Base-by-base conservation (phyloP, 1,140 invertebrate species). In the Holotrichia oblita region DNA sequence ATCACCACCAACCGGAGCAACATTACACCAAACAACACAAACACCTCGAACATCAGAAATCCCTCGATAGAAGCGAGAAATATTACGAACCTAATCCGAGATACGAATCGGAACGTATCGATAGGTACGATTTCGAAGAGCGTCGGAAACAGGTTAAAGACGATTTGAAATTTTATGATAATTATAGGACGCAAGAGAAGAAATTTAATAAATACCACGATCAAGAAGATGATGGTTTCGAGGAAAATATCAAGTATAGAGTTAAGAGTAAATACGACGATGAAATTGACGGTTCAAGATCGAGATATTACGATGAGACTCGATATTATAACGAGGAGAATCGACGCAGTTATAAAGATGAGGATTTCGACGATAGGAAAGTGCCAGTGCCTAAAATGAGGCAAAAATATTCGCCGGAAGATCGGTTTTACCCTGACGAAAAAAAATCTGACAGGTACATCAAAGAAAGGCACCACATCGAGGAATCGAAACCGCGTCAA, bases 141-240 rank as follows among this genome's bases (percentile, higher is more conserved):
- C 40, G 74, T 0, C 10, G 74, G 6, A 44, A 55, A 48, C 20
- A 24, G 4, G 34, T 76, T 12, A 76, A 76, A 20, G 74, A 76
- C 20, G 64, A 81, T n/a, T 59, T 78, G 64, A 73, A 73, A 14
- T 77, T 77, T 40, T 40, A 40, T 14, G 27, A 41, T 3, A 55
- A 44, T 24, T 40, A 20, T 17, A 78, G 6, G 61, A 73, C 44
- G 44, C 41, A 40, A 55, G 78, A 44, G 42, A 75, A n/a, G 59
- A 64, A 75, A 77, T 79, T 17, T 76, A 78, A 41, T 44, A 78
- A 69, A 12, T 79, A 79, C 75, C 73, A 75, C 42, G 78, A 78
- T n/a, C 75, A 42, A 20, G 48, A 72, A 40, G 84, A 85, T 78
- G 83, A 84, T 61, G 84, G 83, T n/a, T 84, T 84, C 73, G 84